Percentiles rank a stretch among this genome's conserved stretches.
Conservation (phyloP, 2,113 vertebrate species). For the Sander vitreus region DNA sequence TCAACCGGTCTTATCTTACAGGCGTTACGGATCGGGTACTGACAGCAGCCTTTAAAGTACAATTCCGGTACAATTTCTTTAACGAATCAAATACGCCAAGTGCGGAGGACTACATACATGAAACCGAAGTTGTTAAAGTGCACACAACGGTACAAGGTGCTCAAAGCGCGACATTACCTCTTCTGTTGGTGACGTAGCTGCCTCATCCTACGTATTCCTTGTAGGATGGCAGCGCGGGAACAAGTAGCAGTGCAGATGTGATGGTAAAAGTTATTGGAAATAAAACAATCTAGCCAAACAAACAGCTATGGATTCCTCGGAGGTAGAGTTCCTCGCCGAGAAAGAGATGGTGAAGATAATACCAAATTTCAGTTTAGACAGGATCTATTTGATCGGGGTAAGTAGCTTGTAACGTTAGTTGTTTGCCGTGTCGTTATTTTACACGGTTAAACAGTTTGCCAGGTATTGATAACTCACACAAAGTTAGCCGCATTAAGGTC, state of each 20-base stretch:
- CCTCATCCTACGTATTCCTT: not conserved
- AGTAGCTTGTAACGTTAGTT: conserved; percentile 38
- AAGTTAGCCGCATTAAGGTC: not conserved
- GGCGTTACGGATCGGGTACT: no score
- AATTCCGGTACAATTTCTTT: not conserved
- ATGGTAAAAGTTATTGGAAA: not conserved
- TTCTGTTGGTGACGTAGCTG: conserved; percentile 23
- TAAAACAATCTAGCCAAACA: fast-evolving
- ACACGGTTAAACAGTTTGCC: not conserved
- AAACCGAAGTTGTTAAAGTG: not conserved
- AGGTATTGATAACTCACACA: not conserved
- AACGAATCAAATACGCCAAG: fast-evolving
- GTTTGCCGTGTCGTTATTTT: not conserved
- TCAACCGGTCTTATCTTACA: no score
- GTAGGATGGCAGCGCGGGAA: conserved; percentile 70
- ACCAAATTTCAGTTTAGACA: conserved; percentile 95
- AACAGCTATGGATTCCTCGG: conserved; percentile 88
- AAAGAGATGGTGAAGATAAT: conserved; percentile 93
- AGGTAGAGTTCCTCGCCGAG: conserved; percentile 95
- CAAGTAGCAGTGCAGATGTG: not conserved
- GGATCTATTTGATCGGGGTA: conserved; percentile 95
- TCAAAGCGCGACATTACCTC: no score
- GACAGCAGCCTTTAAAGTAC: not conserved
- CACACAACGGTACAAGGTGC: no score
- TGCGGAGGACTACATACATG: fast-evolving